These are phyloP conservation scores for Idaea aversata DNA, from an alignment of 2,888 invertebrate genomes.

Conservation along the genomic window DNA sequence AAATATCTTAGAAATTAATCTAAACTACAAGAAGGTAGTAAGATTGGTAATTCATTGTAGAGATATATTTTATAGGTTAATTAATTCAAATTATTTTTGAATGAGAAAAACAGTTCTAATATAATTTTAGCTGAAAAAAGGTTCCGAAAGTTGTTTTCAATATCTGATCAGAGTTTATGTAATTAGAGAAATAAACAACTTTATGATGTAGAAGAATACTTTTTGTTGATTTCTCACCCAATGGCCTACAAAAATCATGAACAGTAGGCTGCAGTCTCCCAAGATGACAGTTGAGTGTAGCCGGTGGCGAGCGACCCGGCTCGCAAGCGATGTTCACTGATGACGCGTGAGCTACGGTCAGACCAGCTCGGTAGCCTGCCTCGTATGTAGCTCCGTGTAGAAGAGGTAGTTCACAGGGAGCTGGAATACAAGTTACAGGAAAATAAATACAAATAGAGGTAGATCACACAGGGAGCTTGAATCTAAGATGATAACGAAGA, in stretches of 20 bases:
- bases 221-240: slow-evolving; percentile 45
- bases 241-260: slow-evolving; percentile 75
- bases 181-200: neutral
- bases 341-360: slow-evolving; percentile 90
- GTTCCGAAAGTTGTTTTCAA: no score
- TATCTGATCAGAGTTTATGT: neutral
- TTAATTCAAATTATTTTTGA: no score
- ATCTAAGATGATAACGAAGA: no score
- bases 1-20: no score
- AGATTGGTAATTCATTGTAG: no score
- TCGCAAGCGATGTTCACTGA: slow-evolving; percentile 88
- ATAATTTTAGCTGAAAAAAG: no score
- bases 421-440: slow-evolving; percentile 46
- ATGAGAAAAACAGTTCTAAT: no score
- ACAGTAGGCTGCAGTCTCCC: slow-evolving; percentile 82
- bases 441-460: no score
- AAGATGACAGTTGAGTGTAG: slow-evolving; percentile 82
- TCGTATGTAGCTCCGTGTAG: slow-evolving; percentile 86
- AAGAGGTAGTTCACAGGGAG: slow-evolving; percentile 85
- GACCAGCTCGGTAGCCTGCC: slow-evolving; percentile 88
- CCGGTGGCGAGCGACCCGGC: slow-evolving; percentile 72
- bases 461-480: no score
- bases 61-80: no score
- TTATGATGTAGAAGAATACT: no score
- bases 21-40: no score